These are phyloP conservation scores for Benthosema pterotum DNA, from an alignment of 2,797 vertebrate genomes.

Conservation along the genomic window DNA sequence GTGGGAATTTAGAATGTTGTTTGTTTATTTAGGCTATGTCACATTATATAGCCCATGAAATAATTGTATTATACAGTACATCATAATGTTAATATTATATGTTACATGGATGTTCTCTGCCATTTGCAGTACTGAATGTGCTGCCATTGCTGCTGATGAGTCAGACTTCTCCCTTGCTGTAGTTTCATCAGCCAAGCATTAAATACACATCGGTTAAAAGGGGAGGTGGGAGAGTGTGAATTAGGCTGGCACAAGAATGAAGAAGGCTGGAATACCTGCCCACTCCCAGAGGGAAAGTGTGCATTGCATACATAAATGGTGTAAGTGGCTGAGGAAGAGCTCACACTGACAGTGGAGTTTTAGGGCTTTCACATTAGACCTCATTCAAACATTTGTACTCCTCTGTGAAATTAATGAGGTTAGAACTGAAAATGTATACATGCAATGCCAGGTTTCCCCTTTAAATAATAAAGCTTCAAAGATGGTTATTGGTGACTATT, in stretches of 20 bases:
- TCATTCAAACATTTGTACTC: neutral
- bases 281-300: neutral
- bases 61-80: too few relatives aligned
- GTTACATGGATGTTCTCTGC: neutral
- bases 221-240: constrained; percentile 1
- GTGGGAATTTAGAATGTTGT: too few relatives aligned
- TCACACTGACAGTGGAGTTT: neutral
- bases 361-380: neutral
- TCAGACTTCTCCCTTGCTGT: constrained; percentile 2
- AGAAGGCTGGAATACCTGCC: constrained; percentile 8
- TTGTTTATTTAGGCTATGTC: too few relatives aligned
- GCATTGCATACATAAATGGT: neutral
- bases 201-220: constrained; percentile 7
- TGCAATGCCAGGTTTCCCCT: neutral
- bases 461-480: too few relatives aligned
- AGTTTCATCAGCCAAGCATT: constrained; percentile 4
- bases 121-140: neutral
- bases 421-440: neutral
- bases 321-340: neutral
- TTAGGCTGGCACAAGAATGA: constrained; percentile 15
- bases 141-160: constrained; percentile 1
- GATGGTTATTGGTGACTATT: too few relatives aligned
- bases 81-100: too few relatives aligned
- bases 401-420: neutral
- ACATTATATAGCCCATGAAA: too few relatives aligned